Percentiles rank a stretch among this genome's conserved stretches.
These are phyloP conservation scores for Podarcis cretensis DNA, from an alignment of 2,113 vertebrate species.

Conservation along the genomic window DNA sequence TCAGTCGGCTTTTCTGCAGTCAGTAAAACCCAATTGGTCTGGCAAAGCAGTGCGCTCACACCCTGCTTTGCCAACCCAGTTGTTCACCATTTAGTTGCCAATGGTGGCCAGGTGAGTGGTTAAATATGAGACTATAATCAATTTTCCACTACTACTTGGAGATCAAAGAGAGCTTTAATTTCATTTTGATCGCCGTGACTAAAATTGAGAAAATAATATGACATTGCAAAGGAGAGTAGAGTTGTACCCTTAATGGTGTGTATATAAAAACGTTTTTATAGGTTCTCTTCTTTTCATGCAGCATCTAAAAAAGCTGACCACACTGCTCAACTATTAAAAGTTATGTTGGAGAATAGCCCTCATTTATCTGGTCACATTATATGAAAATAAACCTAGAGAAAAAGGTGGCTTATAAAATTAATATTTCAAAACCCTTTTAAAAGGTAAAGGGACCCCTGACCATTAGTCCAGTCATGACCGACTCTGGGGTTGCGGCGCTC, in stretches of 20 bases:
- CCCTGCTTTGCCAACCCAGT: no score
- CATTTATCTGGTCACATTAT: neutral
- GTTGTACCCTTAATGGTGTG: neutral
- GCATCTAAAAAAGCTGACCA: neutral
- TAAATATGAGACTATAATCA: neutral
- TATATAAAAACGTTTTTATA: neutral
- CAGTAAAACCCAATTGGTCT: no score
- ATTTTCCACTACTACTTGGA: fast-evolving
- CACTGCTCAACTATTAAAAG: neutral
- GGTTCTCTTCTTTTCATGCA: neutral
- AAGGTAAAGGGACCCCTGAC: no score
- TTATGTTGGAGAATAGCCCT: neutral
- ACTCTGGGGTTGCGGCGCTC: no score
- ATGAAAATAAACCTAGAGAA: neutral
- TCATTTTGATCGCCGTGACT: slow-evolving; percentile 14
- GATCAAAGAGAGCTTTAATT: neutral
- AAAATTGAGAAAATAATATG: slow-evolving; percentile 18
- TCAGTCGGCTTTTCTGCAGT: no score
- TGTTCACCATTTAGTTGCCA: no score
- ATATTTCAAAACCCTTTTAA: neutral
- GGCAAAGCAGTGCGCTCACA: no score
- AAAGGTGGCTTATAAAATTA: neutral
- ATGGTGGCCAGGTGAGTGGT: neutral
- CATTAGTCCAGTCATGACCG: no score
- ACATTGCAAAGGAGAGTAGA: neutral